phyloP scores from a whole-genome alignment of 1,140 invertebrate species.

The Pteromalus puparum region DNA sequence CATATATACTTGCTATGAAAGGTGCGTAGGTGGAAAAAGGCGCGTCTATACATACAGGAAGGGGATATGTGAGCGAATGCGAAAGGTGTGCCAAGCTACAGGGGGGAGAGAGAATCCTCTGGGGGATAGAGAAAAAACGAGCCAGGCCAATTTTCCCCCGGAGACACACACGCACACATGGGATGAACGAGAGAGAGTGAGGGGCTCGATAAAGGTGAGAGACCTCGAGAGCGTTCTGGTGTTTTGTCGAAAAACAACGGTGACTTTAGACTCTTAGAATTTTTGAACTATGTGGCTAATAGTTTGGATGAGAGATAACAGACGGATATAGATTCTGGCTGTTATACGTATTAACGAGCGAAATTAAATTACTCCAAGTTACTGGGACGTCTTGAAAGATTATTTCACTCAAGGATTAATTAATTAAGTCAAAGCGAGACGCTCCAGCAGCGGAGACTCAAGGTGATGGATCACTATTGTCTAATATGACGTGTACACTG shows the following conservation, averaged over 20 bases:
- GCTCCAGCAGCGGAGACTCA: too few species aligned
- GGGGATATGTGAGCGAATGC: conserved; percentile 28
- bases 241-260: neutral
- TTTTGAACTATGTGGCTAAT: too few species aligned
- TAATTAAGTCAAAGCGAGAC: neutral
- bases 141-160: conserved; percentile 65
- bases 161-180: conserved; percentile 55
- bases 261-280: too few species aligned
- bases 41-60: neutral
- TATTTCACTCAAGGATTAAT: neutral
- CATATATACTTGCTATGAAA: neutral
- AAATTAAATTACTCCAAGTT: neutral
- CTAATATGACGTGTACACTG: neutral
- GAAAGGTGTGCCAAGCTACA: conserved; percentile 46
- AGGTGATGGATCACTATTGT: neutral
- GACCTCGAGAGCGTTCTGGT: neutral
- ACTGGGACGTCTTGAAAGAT: neutral
- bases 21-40: conserved; percentile 30
- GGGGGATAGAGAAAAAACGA: conserved; percentile 37
- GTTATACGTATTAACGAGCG: too few species aligned
- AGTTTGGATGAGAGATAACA: too few species aligned
- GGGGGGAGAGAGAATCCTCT: conserved; percentile 43
- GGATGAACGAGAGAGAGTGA: neutral
- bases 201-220: neutral
- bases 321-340: too few species aligned